Percentiles rank a stretch among this genome's conserved stretches.
Evolutionary conservation across 2,113 vertebrate species (phyloP).

Genomic region (Chloroceryle aenea): DNA sequence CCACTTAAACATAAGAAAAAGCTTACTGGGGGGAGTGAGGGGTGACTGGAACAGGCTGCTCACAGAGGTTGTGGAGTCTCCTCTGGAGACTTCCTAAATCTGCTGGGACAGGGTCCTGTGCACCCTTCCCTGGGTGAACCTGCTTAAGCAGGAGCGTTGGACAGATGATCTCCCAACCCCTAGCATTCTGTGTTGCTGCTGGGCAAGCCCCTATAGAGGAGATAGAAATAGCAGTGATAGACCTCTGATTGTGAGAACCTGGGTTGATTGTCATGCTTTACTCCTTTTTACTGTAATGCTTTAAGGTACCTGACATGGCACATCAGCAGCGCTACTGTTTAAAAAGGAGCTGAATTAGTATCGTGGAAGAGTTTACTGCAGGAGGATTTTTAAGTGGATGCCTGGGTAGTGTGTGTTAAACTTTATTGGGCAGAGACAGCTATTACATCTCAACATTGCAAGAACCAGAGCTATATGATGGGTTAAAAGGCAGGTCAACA

Average conservation of each 20-base stretch:
- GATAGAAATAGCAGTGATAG: not conserved
- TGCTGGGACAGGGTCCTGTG: too few species aligned
- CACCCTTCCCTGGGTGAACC: too few species aligned
- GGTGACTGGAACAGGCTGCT: too few species aligned
- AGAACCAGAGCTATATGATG: not conserved
- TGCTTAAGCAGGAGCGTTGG: too few species aligned
- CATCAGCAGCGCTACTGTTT: not conserved
- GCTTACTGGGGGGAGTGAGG: too few species aligned
- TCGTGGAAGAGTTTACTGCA: not conserved
- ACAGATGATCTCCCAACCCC: too few species aligned
- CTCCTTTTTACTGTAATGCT: not conserved
- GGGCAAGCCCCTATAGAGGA: not conserved
- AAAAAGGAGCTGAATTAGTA: not conserved
- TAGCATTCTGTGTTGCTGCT: not conserved
- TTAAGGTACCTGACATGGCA: not conserved
- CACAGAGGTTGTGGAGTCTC: too few species aligned
- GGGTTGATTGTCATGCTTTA: not conserved
- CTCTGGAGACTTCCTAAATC: too few species aligned
- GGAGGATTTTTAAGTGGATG: not conserved
- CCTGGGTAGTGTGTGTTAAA: not conserved
- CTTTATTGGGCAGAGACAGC: not conserved
- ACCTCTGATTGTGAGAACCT: not conserved
- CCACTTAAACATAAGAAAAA: too few species aligned
- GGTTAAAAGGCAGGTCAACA: not conserved
- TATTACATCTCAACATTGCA: not conserved